Base-by-base conservation (phyloP, 2,888 invertebrate genomes). In the Morinoia aosen region DNA sequence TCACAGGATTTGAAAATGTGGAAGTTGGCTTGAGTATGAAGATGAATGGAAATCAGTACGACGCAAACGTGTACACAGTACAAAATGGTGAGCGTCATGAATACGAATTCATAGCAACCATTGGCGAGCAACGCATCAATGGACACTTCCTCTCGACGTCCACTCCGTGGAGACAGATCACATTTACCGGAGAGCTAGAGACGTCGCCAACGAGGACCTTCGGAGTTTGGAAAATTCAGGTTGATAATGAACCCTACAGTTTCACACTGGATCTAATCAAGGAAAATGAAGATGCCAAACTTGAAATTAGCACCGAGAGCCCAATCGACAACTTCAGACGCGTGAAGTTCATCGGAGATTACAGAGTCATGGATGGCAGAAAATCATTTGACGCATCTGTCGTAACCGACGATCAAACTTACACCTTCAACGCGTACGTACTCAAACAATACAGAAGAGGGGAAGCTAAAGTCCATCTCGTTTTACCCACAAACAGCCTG, bases 11-110 rank as follows among this genome's bases (percentile, higher is more conserved):
- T 19, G 58, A 56, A 48, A 19, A 93, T 33, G 33, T 93, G 33
- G 25, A 93, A 93, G 33, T 93, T 57, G 93, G 93, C 10, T 19
- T 93, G 19, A 0, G 57, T 33, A 57, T 93, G 93, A 56, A 57
- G 8, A n/a, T 93, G 39, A 33, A 16, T n/a, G 93, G 10, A 11
- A 8, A 57, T 33, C 57, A 56, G n/a, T 93, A 16, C 93, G 58
- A 93, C 56, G 93, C 93, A 57, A 93, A 57, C 57, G 7, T 93
- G 57, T 93, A 57, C 57, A 56, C 48, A 58, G 12, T 93, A 10
- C 57, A 48, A 16, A 93, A 93, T 33, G 58, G 93, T n/a, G 57
- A 93, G 11, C 56, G 57, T 93, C 93, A 93, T 33, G 93, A 93
- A 57, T 93, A 93, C 33, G 93, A 33, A 57, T n/a, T 93, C 93